Percentiles rank a stretch among this genome's conserved stretches.
These are phyloP conservation scores for Eupeodes corollae DNA, from an alignment of 1,140 invertebrate species.

Conservation along the genomic window DNA sequence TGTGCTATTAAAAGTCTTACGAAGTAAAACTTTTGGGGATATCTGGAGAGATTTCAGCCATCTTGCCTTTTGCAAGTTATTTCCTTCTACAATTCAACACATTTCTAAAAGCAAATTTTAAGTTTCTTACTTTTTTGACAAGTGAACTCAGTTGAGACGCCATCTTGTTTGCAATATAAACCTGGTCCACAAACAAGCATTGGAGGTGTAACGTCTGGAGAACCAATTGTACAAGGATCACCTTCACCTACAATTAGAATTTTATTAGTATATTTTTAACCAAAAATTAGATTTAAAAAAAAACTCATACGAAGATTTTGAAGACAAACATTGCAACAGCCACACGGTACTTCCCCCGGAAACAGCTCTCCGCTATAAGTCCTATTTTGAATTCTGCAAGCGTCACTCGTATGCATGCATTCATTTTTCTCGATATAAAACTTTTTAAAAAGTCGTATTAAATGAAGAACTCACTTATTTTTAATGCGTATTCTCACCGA, in stretches of 20 bases:
- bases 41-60: no score
- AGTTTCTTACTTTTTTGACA: background rate
- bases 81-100: no score
- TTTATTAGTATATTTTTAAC: background rate
- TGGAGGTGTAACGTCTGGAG: constrained; percentile 19
- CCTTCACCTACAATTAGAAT: constrained; percentile 17
- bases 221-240: constrained; percentile 32
- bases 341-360: background rate
- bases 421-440: background rate
- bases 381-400: background rate
- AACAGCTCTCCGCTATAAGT: background rate
- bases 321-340: constrained; percentile 3
- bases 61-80: no score
- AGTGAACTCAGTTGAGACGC: constrained; percentile 7
- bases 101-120: no score
- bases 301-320: background rate
- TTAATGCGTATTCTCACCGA: no score
- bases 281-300: no score
- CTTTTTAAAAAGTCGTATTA: no score
- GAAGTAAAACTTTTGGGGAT: no score
- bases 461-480: no score
- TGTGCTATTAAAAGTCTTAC: no score
- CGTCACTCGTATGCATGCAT: background rate
- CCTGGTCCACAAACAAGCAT: constrained; percentile 36
- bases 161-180: constrained; percentile 22